Evolutionary conservation across 2,797 vertebrate genomes (phyloP).

Genomic region (Acanthis flammea): DNA sequence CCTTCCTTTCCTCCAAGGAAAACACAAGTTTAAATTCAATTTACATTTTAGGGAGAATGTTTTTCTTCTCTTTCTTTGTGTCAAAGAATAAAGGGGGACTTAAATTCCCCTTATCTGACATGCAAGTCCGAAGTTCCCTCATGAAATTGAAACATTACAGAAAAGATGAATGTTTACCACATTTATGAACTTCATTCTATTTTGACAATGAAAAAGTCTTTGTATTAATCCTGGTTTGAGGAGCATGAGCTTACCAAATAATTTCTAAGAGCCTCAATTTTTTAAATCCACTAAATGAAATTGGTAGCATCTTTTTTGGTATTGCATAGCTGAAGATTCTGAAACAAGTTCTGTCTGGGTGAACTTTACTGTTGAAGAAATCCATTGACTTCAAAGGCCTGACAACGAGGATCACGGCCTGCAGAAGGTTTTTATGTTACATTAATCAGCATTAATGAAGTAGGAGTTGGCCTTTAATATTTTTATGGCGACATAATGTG

Average conservation of each 20-base stretch:
- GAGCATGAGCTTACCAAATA: background rate
- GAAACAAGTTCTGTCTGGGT: background rate
- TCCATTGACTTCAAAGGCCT: slow-evolving; percentile 1
- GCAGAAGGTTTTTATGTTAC: background rate
- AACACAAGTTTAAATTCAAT: background rate
- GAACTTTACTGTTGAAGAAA: background rate
- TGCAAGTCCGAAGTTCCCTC: background rate
- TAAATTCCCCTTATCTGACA: background rate
- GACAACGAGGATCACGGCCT: background rate
- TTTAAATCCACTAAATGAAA: background rate
- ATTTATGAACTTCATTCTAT: background rate
- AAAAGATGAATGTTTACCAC: background rate
- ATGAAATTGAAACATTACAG: background rate
- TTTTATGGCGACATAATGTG: background rate
- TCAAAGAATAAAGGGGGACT: background rate
- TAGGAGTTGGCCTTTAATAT: background rate
- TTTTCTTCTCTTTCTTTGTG: background rate
- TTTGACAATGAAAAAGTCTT: background rate
- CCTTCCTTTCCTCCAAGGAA: background rate
- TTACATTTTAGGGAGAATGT: background rate
- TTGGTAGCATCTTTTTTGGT: background rate
- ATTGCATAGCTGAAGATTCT: background rate
- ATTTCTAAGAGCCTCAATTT: background rate
- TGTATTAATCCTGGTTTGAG: background rate
- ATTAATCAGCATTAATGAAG: slow-evolving; percentile 2